Evolutionary conservation across 1,140 invertebrate genomes (phyloP).

Genomic region (Whitmania pigra): DNA sequence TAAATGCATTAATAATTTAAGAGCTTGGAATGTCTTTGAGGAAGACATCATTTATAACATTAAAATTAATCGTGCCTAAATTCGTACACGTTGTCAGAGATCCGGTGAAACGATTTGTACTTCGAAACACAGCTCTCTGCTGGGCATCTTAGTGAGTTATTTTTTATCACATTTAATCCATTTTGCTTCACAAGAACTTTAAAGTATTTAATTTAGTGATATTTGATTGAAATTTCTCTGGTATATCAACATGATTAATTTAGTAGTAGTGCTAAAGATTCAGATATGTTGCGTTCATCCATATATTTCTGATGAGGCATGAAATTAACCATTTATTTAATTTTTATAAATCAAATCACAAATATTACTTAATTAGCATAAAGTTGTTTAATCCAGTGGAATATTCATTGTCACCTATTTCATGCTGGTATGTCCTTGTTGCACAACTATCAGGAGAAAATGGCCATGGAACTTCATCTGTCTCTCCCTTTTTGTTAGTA

Average conservation of each 20-base stretch:
- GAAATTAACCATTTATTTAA: not conserved
- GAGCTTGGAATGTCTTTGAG: too few relatives aligned
- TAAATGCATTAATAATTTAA: too few relatives aligned
- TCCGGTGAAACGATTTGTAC: constrained; percentile 30
- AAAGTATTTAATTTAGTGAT: not conserved
- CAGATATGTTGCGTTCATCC: too few relatives aligned
- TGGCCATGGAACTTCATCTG: constrained; percentile 46
- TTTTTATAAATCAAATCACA: not conserved
- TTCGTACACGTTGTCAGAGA: constrained; percentile 23
- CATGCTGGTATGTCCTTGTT: constrained; percentile 36
- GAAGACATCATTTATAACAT: too few relatives aligned
- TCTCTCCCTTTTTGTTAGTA: constrained; percentile 44
- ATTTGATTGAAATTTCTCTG: too few relatives aligned
- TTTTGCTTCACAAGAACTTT: not conserved
- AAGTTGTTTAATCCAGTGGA: constrained; percentile 24
- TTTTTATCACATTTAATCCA: not conserved
- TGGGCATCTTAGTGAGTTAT: constrained; percentile 33
- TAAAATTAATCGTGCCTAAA: not conserved
- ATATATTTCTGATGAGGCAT: too few relatives aligned
- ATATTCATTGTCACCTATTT: constrained; percentile 43
- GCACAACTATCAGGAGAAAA: constrained; percentile 38
- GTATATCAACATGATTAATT: too few relatives aligned
- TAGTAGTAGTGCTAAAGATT: too few relatives aligned
- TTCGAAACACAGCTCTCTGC: constrained; percentile 30
- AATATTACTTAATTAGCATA: constrained; percentile 9